phyloP scores from a whole-genome alignment of 2,888 invertebrate species.

The Ischnura elegans region DNA sequence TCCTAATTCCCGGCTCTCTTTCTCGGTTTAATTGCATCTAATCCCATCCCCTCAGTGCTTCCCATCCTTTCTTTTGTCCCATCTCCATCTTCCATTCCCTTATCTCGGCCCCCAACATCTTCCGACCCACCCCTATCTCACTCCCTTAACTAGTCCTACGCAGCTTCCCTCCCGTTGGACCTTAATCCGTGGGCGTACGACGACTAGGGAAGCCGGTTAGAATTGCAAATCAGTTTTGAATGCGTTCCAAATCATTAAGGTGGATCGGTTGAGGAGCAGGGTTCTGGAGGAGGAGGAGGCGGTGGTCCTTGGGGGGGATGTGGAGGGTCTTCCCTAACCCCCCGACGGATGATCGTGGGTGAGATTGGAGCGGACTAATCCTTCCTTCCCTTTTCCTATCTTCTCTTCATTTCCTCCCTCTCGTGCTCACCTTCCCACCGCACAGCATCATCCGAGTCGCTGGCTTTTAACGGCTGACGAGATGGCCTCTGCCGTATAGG shows the following conservation, averaged over 20 bases:
- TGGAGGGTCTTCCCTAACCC: not conserved
- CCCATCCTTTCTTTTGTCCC: not conserved
- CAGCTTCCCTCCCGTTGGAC: slow-evolving; percentile 3
- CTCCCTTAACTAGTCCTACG: not conserved
- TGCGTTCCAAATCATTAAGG: slow-evolving; percentile 67
- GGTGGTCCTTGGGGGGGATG: slow-evolving; percentile 4
- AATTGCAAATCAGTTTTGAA: slow-evolving; percentile 67
- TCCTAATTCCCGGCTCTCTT: slow-evolving; percentile 30
- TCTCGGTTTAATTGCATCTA: slow-evolving; percentile 56
- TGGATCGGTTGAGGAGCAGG: slow-evolving; percentile 63
- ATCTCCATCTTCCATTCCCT: slow-evolving; percentile 42
- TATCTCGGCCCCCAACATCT: slow-evolving; percentile 63
- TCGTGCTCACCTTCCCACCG: not conserved
- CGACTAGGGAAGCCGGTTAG: slow-evolving; percentile 62
- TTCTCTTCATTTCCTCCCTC: slow-evolving; percentile 37
- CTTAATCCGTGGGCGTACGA: slow-evolving; percentile 66
- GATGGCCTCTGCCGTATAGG: not conserved
- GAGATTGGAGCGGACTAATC: slow-evolving; percentile 41
- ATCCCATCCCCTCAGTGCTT: slow-evolving; percentile 21
- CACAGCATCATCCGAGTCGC: not conserved
- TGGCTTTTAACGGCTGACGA: slow-evolving; percentile 14
- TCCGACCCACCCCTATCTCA: slow-evolving; percentile 32
- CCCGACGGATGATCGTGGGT: slow-evolving; percentile 26
- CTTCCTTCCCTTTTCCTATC: slow-evolving; percentile 3
- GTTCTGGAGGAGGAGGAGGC: slow-evolving; percentile 3